Base-by-base conservation (phyloP, 2,888 invertebrate genomes). In the Epinotia demarniana region DNA sequence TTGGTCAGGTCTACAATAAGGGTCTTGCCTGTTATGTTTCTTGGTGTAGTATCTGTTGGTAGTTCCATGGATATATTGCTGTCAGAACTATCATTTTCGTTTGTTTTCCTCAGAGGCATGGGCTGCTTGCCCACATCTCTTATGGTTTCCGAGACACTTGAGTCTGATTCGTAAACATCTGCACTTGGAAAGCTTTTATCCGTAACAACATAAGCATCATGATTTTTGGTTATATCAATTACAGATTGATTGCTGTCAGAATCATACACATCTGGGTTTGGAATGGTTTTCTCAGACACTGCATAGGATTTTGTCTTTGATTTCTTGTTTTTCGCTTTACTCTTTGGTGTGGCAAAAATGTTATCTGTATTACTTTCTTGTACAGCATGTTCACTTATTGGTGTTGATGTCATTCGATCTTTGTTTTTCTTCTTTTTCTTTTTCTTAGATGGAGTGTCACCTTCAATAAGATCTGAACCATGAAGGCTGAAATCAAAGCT, bases 131-230 rank as follows among this genome's bases (percentile, higher is more conserved):
- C 11, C 64, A 79, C 76, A 74, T 85, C 83, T 82, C 85, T 85
- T 27, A 80, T 75, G 72, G 81, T 83, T 80, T 89, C 90, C 16
- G 90, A 87, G 72, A 88, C 85, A 78, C 87, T 92, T 4, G 95
- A 95, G 80, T 95, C 95, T 60, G 95, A 95, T 84, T 94, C 94
- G 78, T 95, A 95, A 8, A 95, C 93, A 88, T 95, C 95, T 62
- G 90, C 81, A 78, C 85, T 89, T 0, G 92, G 92, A 46, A 94
- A 80, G 80, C 88, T 91, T 85, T 84, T 94, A 82, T 86, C 92
- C 78, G 84, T 90, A 77, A 86, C 94, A 84, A 78, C 86, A 85
- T 82, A 95, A 11, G 85, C 81, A 60, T 81, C 84, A 64, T 81
- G 81, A 55, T 80, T 85, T 78, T 88, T 91, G 66, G 84, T 88